These are phyloP conservation scores for Hyles vespertilio DNA, from an alignment of 1,140 invertebrate genomes.

Conservation along the genomic window DNA sequence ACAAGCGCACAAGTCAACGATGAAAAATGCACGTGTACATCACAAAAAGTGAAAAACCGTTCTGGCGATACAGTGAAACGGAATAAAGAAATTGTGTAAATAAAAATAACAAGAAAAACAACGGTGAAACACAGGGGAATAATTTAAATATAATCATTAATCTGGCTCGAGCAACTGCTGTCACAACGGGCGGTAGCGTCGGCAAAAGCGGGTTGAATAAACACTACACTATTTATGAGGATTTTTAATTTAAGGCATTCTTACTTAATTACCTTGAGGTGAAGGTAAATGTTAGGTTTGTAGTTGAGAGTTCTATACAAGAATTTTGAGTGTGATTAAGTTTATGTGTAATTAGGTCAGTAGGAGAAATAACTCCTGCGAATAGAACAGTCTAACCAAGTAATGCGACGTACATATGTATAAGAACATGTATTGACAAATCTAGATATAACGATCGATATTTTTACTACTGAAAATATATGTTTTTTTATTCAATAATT, in stretches of 20 bases:
- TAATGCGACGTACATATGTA: too few species aligned
- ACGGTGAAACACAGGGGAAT: conserved; percentile 44
- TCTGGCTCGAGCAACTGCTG: conserved; percentile 48
- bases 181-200: conserved; percentile 43
- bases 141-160: conserved; percentile 72
- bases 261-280: too few species aligned
- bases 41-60: conserved; percentile 32
- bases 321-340: too few species aligned
- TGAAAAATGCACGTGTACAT: conserved; percentile 58
- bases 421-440: too few species aligned
- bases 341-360: too few species aligned
- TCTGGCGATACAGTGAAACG: conserved; percentile 2
- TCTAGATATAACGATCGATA: too few species aligned
- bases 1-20: conserved; percentile 22
- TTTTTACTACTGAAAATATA: too few species aligned
- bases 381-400: too few species aligned
- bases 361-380: too few species aligned
- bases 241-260: not conserved
- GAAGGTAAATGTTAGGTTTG: too few species aligned
- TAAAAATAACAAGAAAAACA: conserved; percentile 37
- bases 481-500: too few species aligned
- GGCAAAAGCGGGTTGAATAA: conserved; percentile 27
- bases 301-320: too few species aligned
- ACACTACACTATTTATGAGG: not conserved
- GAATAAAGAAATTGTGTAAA: conserved; percentile 7